A percentile compares a stretch with the other conserved stretches of the same genome.
Conservation (phyloP, 2,888 invertebrate species). For the Litoditis marina region DNA sequence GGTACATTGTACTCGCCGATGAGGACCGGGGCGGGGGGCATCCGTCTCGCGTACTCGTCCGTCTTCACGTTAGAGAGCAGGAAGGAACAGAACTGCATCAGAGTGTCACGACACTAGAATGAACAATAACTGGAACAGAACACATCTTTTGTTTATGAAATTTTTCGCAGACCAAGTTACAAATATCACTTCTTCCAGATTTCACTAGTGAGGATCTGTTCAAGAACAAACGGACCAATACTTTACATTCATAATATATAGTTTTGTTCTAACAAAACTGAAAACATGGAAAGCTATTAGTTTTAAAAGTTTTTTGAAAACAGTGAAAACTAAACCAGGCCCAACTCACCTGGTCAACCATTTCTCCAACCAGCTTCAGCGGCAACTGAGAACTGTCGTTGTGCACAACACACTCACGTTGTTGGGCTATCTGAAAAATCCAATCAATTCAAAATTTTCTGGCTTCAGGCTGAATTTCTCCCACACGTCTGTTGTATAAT, state of each 20-base stretch:
- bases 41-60: conserved; percentile 76
- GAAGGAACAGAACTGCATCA: conserved; percentile 96
- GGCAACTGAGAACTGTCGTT: conserved; percentile 61
- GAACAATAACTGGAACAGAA: background rate
- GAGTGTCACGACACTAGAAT: conserved; percentile 90
- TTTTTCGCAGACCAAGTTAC: background rate
- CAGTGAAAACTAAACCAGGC: conserved; percentile 1
- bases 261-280: background rate
- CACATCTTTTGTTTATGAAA: background rate
- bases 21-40: conserved; percentile 37
- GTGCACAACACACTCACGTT: conserved; percentile 89
- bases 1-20: conserved; percentile 82
- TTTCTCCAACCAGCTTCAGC: conserved; percentile 75
- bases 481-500: too few species aligned
- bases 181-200: too few species aligned
- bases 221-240: too few species aligned
- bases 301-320: background rate
- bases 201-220: too few species aligned
- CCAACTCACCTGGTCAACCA: conserved; percentile 69
- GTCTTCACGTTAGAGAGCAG: conserved; percentile 86
- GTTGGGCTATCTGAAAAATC: conserved; percentile 81
- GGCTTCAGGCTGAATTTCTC: too few species aligned
- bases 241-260: too few species aligned
- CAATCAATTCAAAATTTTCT: background rate
- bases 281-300: background rate